Evolutionary conservation across 2,797 vertebrate species (phyloP).

Genomic region (Gymnocypris eckloni): DNA sequence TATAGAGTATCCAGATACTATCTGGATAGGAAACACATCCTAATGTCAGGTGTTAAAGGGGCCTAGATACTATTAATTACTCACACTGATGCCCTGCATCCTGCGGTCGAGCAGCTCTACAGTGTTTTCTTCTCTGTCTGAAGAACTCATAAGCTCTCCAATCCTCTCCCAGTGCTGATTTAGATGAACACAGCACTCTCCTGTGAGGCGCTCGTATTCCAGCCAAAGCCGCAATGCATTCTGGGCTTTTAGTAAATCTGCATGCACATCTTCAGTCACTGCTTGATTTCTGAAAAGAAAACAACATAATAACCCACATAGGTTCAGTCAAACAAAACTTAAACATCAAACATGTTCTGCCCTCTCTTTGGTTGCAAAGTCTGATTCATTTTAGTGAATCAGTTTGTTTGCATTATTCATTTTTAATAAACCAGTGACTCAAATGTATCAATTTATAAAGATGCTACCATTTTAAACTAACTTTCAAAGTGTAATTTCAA

Average conservation of each 20-base stretch:
- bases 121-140: constrained; percentile 66
- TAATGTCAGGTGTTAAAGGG: neutral
- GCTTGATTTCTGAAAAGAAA: constrained; percentile 81
- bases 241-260: constrained; percentile 68
- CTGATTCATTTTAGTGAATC: neutral
- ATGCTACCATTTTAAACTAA: neutral
- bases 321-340: neutral
- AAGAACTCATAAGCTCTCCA: constrained; percentile 67
- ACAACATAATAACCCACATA: neutral
- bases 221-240: constrained; percentile 79
- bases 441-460: neutral
- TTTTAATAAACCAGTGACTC: neutral
- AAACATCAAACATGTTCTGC: neutral
- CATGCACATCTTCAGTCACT: constrained; percentile 72
- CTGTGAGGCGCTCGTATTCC: constrained; percentile 67
- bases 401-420: neutral
- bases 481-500: neutral
- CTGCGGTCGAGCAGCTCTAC: constrained; percentile 66
- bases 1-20: neutral
- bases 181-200: constrained; percentile 61
- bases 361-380: neutral
- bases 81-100: constrained; percentile 72
- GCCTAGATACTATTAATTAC: neutral
- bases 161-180: constrained; percentile 74
- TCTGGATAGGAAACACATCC: neutral